A percentile compares a stretch with the other conserved stretches of the same genome.
These are phyloP conservation scores for Drosophila buzzatii DNA, from an alignment of 2,888 invertebrate genomes.

Conservation along the genomic window DNA sequence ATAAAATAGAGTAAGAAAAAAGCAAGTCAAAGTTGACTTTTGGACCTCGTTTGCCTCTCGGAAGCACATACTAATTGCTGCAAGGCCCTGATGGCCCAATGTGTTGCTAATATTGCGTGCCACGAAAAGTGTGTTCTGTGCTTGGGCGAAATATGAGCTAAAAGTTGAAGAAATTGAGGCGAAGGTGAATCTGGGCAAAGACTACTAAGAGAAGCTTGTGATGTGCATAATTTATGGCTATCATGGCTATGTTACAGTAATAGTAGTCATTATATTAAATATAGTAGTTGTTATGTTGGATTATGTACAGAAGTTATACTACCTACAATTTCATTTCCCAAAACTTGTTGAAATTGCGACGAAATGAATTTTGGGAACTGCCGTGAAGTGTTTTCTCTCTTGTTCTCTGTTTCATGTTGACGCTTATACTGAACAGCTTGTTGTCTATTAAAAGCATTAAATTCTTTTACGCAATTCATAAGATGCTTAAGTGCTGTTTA, in stretches of 20 bases:
- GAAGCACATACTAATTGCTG: constrained; percentile 42
- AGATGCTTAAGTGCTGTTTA: constrained; percentile 1
- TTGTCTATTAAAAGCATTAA: constrained; percentile 1
- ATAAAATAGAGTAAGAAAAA: constrained; percentile 4
- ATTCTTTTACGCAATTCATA: not conserved
- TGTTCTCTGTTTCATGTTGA: not conserved
- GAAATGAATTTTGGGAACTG: constrained; percentile 3
- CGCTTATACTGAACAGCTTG: not conserved
- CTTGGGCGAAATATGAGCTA: not conserved
- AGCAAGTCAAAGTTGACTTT: constrained; percentile 31
- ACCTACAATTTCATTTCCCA: too few species aligned
- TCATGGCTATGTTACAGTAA: too few species aligned
- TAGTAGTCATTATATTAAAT: too few species aligned
- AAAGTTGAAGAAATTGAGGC: constrained; percentile 3
- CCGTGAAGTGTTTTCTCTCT: not conserved
- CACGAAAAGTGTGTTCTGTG: not conserved
- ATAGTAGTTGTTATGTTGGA: not conserved
- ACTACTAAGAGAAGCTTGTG: not conserved
- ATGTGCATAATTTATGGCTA: not conserved
- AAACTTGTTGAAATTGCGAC: constrained; percentile 1
- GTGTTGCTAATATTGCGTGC: constrained; percentile 17
- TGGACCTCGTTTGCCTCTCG: constrained; percentile 31
- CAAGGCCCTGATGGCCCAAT: constrained; percentile 25
- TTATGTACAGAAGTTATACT: too few species aligned
- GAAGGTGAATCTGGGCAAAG: constrained; percentile 8